Evolutionary conservation across 2,797 vertebrate species (phyloP).

Genomic region (Neosilurus mollespiculum): DNA sequence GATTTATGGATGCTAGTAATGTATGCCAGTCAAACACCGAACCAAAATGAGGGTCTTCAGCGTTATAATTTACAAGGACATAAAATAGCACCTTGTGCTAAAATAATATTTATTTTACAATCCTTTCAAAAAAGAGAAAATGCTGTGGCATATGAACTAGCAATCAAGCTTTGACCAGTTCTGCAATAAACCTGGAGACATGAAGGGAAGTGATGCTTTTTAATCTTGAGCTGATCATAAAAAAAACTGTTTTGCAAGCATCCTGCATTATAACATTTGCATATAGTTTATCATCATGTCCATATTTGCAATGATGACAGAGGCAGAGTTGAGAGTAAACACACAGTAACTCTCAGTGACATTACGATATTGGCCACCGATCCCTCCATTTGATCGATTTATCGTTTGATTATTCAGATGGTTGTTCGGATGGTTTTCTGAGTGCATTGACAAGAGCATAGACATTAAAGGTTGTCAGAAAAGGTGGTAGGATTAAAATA

Average conservation of each 20-base stretch:
- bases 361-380: slow-evolving; percentile 19
- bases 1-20: slow-evolving; percentile 11
- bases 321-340: slow-evolving; percentile 35
- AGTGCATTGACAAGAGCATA: background rate
- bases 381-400: slow-evolving; percentile 20
- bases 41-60: slow-evolving; percentile 39
- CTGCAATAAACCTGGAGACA: slow-evolving; percentile 55
- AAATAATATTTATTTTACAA: slow-evolving; percentile 50
- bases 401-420: slow-evolving; percentile 12
- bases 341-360: slow-evolving; percentile 18
- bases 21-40: slow-evolving; percentile 41
- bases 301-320: slow-evolving; percentile 31
- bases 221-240: slow-evolving; percentile 56
- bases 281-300: slow-evolving; percentile 54
- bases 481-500: background rate
- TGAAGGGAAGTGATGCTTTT: slow-evolving; percentile 59
- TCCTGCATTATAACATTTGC: slow-evolving; percentile 53
- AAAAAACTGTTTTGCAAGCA: slow-evolving; percentile 46
- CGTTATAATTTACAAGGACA: slow-evolving; percentile 49
- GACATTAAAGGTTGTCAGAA: background rate
- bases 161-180: slow-evolving; percentile 54
- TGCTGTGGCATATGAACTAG: slow-evolving; percentile 59
- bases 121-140: slow-evolving; percentile 44
- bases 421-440: slow-evolving; percentile 9
- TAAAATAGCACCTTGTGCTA: slow-evolving; percentile 17